Conservation (phyloP, 2,113 vertebrate genomes). For the Tylochromis polylepis region DNA sequence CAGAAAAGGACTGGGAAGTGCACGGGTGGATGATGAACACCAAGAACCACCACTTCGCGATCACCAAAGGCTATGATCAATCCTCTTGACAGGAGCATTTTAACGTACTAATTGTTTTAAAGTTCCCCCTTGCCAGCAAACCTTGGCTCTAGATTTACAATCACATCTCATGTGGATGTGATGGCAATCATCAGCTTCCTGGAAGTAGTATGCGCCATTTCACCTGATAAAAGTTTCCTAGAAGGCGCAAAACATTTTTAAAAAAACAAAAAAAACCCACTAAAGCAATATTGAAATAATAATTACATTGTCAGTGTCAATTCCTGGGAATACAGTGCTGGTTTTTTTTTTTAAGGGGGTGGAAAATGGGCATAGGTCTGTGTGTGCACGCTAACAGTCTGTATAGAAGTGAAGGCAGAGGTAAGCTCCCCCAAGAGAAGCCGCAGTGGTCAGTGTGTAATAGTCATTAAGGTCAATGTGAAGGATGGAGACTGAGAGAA, state of each 20-base stretch:
- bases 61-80: not conserved
- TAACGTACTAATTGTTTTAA: not conserved
- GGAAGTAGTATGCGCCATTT: not conserved
- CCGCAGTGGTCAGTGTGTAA: slow-evolving; percentile 40
- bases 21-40: not conserved
- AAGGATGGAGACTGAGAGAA: slow-evolving; percentile 54
- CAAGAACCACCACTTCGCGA: not conserved
- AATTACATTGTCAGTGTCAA: slow-evolving; percentile 22
- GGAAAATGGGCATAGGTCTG: slow-evolving; percentile 16
- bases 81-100: not conserved
- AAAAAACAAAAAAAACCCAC: not conserved
- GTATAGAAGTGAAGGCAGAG: slow-evolving; percentile 64
- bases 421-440: slow-evolving; percentile 27
- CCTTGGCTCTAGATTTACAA: slow-evolving; percentile 2
- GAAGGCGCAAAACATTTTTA: not conserved
- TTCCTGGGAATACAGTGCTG: slow-evolving; percentile 62
- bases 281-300: slow-evolving; percentile 43
- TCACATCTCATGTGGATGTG: slow-evolving; percentile 23
- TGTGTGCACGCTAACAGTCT: slow-evolving; percentile 66
- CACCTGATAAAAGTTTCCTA: slow-evolving; percentile 31
- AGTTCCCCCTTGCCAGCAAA: not conserved
- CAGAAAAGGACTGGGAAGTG: not conserved
- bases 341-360: slow-evolving; percentile 34
- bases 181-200: slow-evolving; percentile 14
- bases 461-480: slow-evolving; percentile 60